Percentiles rank a stretch among this genome's conserved stretches.
These are phyloP conservation scores for Propithecus deckenii DNA, from an alignment of 2,797 vertebrate genomes.

Conservation along the genomic window DNA sequence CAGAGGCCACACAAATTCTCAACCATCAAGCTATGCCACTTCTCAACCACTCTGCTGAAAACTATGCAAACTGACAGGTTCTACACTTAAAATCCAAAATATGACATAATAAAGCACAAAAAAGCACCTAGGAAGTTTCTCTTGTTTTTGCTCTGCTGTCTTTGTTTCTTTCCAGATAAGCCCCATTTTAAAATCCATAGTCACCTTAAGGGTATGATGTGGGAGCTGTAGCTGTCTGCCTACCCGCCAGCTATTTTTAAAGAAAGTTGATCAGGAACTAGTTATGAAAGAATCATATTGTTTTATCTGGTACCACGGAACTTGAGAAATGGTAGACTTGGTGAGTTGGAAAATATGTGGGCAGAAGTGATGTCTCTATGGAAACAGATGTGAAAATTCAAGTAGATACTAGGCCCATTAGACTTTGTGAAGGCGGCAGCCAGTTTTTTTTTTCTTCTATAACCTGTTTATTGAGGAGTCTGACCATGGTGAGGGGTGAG, in stretches of 20 bases:
- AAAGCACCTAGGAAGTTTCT: not conserved
- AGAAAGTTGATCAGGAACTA: constrained; percentile 41
- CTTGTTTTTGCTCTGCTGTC: constrained; percentile 32
- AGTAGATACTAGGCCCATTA: not conserved
- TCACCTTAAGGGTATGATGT: not conserved
- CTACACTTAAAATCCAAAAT: not conserved
- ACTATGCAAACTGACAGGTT: not conserved
- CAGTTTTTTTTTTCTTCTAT: not conserved
- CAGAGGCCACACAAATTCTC: not conserved
- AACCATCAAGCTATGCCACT: not conserved
- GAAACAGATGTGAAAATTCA: constrained; percentile 58
- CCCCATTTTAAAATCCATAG: not conserved
- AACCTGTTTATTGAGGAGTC: not conserved
- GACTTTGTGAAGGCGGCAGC: not conserved
- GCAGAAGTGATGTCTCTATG: constrained; percentile 59
- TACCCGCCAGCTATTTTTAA: constrained; percentile 55
- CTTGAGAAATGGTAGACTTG: constrained; percentile 54
- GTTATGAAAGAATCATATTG: constrained; percentile 59
- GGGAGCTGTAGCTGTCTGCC: constrained; percentile 19
- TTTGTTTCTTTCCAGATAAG: not conserved
- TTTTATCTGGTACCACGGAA: constrained; percentile 43
- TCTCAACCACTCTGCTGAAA: not conserved
- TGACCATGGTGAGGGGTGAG: not conserved
- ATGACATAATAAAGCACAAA: not conserved
- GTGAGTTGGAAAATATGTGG: constrained; percentile 47